phyloP scores from a whole-genome alignment of 2,888 invertebrate genomes.

The Nesidiocoris tenuis region DNA sequence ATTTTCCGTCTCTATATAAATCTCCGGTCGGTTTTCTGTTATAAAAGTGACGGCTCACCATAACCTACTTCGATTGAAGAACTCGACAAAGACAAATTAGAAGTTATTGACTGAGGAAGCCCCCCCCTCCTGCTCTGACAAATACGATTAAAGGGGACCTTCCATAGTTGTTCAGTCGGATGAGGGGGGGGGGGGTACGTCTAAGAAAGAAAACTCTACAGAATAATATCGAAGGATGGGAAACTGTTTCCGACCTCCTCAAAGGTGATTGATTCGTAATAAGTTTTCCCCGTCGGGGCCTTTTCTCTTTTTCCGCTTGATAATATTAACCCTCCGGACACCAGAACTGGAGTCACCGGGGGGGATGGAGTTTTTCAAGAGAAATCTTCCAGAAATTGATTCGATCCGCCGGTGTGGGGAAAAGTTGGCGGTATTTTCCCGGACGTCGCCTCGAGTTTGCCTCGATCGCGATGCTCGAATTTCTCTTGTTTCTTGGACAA shows the following conservation, averaged over 20 bases:
- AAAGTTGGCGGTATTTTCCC: background rate
- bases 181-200: background rate
- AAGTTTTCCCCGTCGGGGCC: background rate
- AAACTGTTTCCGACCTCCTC: background rate
- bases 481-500: background rate
- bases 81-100: no score
- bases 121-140: no score
- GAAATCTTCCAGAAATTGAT: background rate
- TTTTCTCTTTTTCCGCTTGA: background rate
- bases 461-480: background rate
- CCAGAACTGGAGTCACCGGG: no score
- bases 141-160: background rate
- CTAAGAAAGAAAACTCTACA: background rate
- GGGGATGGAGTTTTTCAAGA: background rate
- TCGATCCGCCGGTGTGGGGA: background rate
- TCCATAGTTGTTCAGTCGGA: no score
- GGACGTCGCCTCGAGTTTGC: background rate
- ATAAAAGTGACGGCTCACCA: no score
- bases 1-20: no score
- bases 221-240: background rate
- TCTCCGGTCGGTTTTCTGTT: no score
- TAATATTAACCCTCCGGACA: background rate
- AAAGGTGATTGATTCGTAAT: background rate
- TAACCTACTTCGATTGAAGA: no score
- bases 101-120: background rate